Percentiles rank a stretch among this genome's conserved stretches.
Conservation (phyloP, 1,140 invertebrate genomes). For the Cyclargus thomasi region DNA sequence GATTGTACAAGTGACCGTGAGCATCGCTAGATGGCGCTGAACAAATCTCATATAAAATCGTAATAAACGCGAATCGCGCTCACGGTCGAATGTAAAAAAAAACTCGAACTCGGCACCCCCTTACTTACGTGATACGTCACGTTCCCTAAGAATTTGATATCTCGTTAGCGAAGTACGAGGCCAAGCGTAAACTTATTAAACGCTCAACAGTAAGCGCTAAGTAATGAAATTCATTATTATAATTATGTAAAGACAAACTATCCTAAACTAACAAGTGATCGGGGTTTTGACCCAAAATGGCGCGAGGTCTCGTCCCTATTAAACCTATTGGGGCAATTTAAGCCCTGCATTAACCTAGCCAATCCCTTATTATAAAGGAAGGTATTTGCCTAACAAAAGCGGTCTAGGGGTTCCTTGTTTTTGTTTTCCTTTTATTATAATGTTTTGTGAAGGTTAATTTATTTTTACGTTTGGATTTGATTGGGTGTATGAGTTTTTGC, state of each 20-base stretch:
- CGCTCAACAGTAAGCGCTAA: neutral
- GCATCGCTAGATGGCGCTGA: no score
- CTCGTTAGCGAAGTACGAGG: neutral
- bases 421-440: slow-evolving; percentile 17
- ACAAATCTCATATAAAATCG: no score
- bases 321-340: slow-evolving; percentile 32
- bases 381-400: slow-evolving; percentile 30
- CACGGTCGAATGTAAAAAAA: no score
- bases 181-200: neutral
- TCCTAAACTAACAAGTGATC: slow-evolving; percentile 31
- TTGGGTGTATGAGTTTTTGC: neutral
- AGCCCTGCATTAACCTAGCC: slow-evolving; percentile 31
- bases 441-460: slow-evolving; percentile 10
- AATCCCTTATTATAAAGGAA: slow-evolving; percentile 31
- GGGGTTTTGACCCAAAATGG: slow-evolving; percentile 31
- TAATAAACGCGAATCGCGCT: no score
- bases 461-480: slow-evolving; percentile 11
- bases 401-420: slow-evolving; percentile 22
- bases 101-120: no score
- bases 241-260: slow-evolving; percentile 21
- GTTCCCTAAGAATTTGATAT: neutral
- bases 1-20: no score
- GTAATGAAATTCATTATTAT: slow-evolving; percentile 18
- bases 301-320: slow-evolving; percentile 25
- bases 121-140: neutral